A percentile compares a stretch with the other conserved stretches of the same genome.
Conservation (phyloP, 1,140 invertebrate genomes). For the Aporrectodea caliginosa region DNA sequence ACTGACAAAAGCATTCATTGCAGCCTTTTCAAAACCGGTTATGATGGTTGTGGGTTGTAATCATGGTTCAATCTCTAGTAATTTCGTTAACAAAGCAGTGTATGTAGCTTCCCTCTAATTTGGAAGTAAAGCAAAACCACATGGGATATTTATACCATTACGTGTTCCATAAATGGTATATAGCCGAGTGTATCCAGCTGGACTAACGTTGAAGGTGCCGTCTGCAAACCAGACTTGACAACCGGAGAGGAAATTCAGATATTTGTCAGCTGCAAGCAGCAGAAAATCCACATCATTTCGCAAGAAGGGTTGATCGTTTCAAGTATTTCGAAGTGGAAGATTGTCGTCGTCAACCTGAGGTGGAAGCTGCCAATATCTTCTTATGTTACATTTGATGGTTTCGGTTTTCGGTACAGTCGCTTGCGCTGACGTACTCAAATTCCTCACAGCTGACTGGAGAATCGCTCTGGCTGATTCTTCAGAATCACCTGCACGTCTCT, state of each 20-base stretch:
- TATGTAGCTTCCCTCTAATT: slow-evolving; percentile 1
- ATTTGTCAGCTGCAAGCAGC: too few relatives aligned
- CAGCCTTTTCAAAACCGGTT: too few relatives aligned
- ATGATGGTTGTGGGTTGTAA: too few relatives aligned
- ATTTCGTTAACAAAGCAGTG: too few relatives aligned
- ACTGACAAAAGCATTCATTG: too few relatives aligned
- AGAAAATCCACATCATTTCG: neutral
- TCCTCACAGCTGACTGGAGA: too few relatives aligned
- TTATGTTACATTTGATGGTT: neutral
- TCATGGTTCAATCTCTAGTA: too few relatives aligned
- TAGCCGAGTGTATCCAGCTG: slow-evolving; percentile 7
- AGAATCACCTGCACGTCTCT: too few relatives aligned
- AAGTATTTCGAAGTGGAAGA: neutral
- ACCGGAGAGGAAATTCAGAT: neutral
- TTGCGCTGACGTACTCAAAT: too few relatives aligned
- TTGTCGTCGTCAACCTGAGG: neutral
- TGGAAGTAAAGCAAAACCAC: neutral
- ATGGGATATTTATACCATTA: neutral
- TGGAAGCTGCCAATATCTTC: neutral
- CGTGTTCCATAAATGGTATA: slow-evolving; percentile 15
- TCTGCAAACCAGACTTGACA: neutral
- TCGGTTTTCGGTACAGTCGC: neutral
- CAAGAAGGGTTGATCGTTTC: neutral
- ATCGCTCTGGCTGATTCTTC: too few relatives aligned
- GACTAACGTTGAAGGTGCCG: neutral